These are phyloP conservation scores for Gisinianus flammeolus DNA, from an alignment of 2,888 invertebrate genomes.

Conservation along the genomic window DNA sequence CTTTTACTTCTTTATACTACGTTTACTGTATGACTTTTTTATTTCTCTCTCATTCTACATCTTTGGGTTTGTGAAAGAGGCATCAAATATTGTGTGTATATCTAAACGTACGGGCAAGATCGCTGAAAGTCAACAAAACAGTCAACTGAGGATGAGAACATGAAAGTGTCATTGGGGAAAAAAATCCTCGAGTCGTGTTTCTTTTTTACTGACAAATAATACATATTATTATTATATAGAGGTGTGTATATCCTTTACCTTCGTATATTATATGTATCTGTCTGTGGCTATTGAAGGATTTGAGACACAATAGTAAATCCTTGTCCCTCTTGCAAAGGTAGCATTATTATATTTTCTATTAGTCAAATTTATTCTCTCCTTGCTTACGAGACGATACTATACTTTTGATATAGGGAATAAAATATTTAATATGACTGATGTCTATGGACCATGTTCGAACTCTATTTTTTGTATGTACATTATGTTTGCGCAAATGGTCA, in stretches of 20 bases:
- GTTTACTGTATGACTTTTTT: background rate
- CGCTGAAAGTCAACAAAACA: background rate
- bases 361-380: background rate
- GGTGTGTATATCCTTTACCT: background rate
- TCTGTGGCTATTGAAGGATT: background rate
- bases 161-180: slow-evolving; percentile 6
- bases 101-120: background rate
- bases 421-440: too few relatives aligned
- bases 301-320: background rate
- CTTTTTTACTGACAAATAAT: background rate
- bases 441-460: too few relatives aligned
- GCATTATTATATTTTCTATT: background rate
- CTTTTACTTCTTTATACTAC: background rate
- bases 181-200: background rate
- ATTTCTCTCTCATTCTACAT: background rate
- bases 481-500: background rate
- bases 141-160: background rate
- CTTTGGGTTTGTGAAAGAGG: background rate
- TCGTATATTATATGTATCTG: background rate
- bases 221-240: background rate
- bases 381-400: too few relatives aligned
- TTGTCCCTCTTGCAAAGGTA: background rate
- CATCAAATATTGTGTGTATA: background rate
- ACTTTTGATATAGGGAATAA: background rate
- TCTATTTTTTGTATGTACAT: background rate